These are phyloP conservation scores for Ectemnius lituratus DNA, from an alignment of 2,888 invertebrate genomes.

Conservation along the genomic window DNA sequence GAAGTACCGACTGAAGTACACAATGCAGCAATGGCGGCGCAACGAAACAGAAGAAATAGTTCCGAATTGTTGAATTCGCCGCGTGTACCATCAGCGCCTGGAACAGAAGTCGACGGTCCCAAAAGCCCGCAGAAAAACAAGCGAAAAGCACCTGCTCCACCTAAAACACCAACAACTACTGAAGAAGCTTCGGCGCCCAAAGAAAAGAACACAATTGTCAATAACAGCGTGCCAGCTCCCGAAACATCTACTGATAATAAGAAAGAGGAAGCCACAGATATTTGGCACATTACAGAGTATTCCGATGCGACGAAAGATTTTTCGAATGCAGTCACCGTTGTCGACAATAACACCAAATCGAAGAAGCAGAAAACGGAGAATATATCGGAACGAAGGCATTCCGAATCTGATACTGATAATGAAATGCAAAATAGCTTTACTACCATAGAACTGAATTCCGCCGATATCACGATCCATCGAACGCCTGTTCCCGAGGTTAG, in stretches of 20 bases:
- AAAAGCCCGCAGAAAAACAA: constrained; percentile 81
- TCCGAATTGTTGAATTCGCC: constrained; percentile 61
- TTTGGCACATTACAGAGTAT: too few species aligned
- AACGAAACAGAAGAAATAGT: constrained; percentile 82
- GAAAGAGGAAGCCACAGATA: constrained; percentile 55
- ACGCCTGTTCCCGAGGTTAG: constrained; percentile 79
- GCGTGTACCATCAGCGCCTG: constrained; percentile 38
- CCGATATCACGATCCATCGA: constrained; percentile 85
- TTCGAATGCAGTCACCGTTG: constrained; percentile 38
- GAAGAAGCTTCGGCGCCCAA: background rate
- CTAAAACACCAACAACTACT: constrained; percentile 73
- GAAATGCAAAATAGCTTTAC: constrained; percentile 78
- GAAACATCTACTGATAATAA: background rate
- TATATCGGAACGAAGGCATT: constrained; percentile 63
- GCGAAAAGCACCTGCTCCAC: constrained; percentile 87
- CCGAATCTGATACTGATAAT: constrained; percentile 80
- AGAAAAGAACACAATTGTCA: constrained; percentile 12
- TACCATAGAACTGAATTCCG: constrained; percentile 86
- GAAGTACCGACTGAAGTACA: constrained; percentile 86
- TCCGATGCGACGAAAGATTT: constrained; percentile 52
- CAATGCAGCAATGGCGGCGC: constrained; percentile 85
- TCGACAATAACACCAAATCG: constrained; percentile 18
- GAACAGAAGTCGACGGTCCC: constrained; percentile 72
- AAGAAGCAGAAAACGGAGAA: constrained; percentile 30
- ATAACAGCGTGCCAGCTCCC: background rate